Base-by-base conservation (phyloP, 2,113 vertebrate genomes). In the Platycercus adscitus region DNA sequence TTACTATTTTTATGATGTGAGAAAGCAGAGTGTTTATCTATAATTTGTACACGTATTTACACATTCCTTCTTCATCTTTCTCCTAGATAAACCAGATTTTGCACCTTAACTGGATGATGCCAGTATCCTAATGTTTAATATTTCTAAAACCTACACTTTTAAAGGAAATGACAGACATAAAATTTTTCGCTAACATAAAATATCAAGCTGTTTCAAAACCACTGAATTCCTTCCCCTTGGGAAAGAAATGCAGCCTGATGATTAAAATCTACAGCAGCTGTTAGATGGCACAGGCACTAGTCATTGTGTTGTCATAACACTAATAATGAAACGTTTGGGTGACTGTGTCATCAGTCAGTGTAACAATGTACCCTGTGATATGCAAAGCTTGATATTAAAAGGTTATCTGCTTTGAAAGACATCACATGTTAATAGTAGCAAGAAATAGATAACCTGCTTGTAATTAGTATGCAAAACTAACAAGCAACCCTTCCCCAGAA, bases 401-500 rank as follows among this genome's bases (percentile, higher is more conserved):
- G 19, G 31, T 3, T 39, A 35, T 63, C 28, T 50, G 8, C 1
- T 78, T 49, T 78, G 13, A 78, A 31, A 81, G 15, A 23, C 6
- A n/a, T n/a, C 10, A 19, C 2, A 13, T 6, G 1, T 43, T 70
- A 60, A 11, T 1, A 21, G 25, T 33, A 72, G 68, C 9, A 47
- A 7, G 19, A 78, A 82, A 46, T 1, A 49, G 9, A 4, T 44
- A 2, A 16, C 10, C 33, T 39, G 2, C 56, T 55, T 37, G 9
- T 6, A 49, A 41, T 6, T 11, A 82, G 9, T n/a, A 63, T 29
- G 7, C 5, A 53, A 69, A 55, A 9, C 9, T 43, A 29, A 26
- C 0, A 13, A 6, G 4, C 10, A 28, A 4, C 2, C 3, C 14
- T 7, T 18, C 15, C 14, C 26, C 2, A 15, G 18, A 10, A 64